A percentile compares a stretch with the other conserved stretches of the same genome.
Conservation (phyloP, 2,888 invertebrate genomes). For the Stenoptilia bipunctidactyla region DNA sequence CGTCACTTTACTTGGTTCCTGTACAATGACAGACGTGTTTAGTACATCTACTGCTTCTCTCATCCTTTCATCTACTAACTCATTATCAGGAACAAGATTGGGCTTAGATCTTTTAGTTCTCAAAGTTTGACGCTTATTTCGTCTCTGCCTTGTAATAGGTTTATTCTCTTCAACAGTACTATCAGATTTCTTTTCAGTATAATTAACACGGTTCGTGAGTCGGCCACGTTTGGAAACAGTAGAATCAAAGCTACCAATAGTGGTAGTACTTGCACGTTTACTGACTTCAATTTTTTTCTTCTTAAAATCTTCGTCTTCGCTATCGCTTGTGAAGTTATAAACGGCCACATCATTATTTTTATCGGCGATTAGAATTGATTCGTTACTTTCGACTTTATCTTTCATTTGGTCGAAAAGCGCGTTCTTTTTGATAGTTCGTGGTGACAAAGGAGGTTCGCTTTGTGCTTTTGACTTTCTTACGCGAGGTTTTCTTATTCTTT, state of each 20-base stretch:
- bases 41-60: conserved; percentile 28
- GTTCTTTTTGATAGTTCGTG: conserved; percentile 31
- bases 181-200: conserved; percentile 17
- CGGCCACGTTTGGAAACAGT: conserved; percentile 16
- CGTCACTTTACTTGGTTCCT: neutral
- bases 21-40: conserved; percentile 30
- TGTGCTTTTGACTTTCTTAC: conserved; percentile 19
- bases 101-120: conserved; percentile 10
- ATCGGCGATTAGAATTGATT: conserved; percentile 26
- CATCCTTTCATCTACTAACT: conserved; percentile 42
- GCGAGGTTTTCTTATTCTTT: conserved; percentile 23
- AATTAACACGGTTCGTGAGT: conserved; percentile 17
- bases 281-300: conserved; percentile 24
- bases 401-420: conserved; percentile 40
- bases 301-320: conserved; percentile 44
- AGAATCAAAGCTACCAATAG: conserved; percentile 22
- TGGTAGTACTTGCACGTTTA: conserved; percentile 23
- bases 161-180: conserved; percentile 20
- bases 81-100: conserved; percentile 10
- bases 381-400: conserved; percentile 25
- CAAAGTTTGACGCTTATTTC: conserved; percentile 17
- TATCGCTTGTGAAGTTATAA: conserved; percentile 48
- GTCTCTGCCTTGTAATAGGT: conserved; percentile 9
- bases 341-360: conserved; percentile 21
- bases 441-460: conserved; percentile 22